Evolutionary conservation across 2,113 vertebrate genomes (phyloP).

Genomic region (Anguilla japonica): DNA sequence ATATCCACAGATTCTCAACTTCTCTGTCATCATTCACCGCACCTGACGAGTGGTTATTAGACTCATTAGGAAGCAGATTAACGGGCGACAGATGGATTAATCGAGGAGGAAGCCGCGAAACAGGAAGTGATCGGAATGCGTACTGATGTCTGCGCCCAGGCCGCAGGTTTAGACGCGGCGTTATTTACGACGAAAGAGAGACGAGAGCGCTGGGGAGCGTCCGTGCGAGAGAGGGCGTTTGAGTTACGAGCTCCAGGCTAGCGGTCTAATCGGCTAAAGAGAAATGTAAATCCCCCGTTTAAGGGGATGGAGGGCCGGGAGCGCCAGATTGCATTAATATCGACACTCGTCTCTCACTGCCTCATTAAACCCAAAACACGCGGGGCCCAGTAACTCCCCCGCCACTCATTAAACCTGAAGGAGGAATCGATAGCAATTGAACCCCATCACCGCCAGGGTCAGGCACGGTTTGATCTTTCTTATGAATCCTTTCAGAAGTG

Average conservation of each 20-base stretch:
- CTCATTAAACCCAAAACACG: neutral
- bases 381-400: neutral
- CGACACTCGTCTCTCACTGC: conserved; percentile 2
- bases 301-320: neutral
- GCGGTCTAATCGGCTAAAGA: neutral
- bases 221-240: neutral
- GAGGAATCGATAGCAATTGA: neutral
- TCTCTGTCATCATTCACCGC: neutral
- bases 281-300: neutral
- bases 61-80: neutral
- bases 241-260: neutral
- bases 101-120: neutral
- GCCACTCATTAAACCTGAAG: neutral
- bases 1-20: neutral
- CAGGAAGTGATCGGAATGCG: neutral
- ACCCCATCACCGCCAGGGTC: too few relatives aligned
- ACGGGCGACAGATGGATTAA: neutral
- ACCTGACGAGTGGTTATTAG: neutral
- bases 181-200: neutral
- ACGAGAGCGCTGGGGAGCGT: neutral
- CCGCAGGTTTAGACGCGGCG: neutral
- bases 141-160: neutral
- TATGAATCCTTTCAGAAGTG: neutral
- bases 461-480: neutral
- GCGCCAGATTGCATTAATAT: conserved; percentile 5